A percentile compares a stretch with the other conserved stretches of the same genome.
Conservation (phyloP, 2,888 invertebrate species). For the Endotricha flammealis region DNA sequence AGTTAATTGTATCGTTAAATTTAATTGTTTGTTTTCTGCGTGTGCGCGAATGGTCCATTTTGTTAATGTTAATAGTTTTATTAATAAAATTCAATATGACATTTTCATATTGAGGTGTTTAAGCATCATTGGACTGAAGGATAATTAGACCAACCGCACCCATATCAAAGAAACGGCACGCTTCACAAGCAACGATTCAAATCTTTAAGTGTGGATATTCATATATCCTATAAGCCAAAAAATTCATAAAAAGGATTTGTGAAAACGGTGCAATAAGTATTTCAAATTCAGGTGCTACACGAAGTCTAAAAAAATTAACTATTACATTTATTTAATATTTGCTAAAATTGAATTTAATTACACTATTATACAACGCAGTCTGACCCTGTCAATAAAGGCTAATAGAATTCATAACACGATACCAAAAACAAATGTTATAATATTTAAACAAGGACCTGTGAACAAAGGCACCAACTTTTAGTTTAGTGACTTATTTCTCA, state of each 20-base stretch:
- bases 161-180: constrained; percentile 24
- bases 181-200: constrained; percentile 25
- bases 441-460: constrained; percentile 22
- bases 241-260: constrained; percentile 42
- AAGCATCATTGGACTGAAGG: too few species aligned
- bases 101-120: too few species aligned
- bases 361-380: constrained; percentile 62
- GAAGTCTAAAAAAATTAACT: constrained; percentile 56
- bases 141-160: too few species aligned
- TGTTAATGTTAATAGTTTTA: too few species aligned
- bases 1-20: too few species aligned
- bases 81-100: too few species aligned
- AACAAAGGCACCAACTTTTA: constrained; percentile 38
- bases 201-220: constrained; percentile 9
- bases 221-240: constrained; percentile 34
- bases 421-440: constrained; percentile 23
- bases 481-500: constrained; percentile 15
- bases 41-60: too few species aligned
- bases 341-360: constrained; percentile 63
- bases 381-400: constrained; percentile 75
- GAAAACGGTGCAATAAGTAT: constrained; percentile 58
- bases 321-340: constrained; percentile 62
- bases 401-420: constrained; percentile 32
- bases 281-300: constrained; percentile 62
- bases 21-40: too few species aligned